Evolutionary conservation across 2,113 vertebrate genomes (phyloP).

Genomic region (Ageneiosus marmoratus): DNA sequence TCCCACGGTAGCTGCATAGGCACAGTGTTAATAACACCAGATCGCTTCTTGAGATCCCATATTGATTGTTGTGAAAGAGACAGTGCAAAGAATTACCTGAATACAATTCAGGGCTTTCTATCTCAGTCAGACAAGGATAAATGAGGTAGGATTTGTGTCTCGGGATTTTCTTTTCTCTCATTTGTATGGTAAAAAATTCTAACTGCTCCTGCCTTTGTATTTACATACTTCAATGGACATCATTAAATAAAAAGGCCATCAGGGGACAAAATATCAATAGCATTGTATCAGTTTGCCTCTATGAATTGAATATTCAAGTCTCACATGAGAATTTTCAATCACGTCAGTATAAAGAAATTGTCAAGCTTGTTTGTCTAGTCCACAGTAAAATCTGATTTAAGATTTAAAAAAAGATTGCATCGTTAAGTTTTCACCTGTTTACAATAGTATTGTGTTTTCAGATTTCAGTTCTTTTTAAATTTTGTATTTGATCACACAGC

Average conservation of each 20-base stretch:
- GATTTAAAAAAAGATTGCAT: background rate
- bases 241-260: background rate
- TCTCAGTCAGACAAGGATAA: constrained; percentile 24
- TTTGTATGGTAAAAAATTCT: background rate
- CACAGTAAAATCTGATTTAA: background rate
- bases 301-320: background rate
- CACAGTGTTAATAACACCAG: constrained; percentile 22
- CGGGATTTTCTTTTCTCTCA: background rate
- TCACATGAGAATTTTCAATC: background rate
- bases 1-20: constrained; percentile 30
- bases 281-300: background rate
- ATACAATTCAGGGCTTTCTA: constrained; percentile 31
- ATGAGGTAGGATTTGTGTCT: constrained; percentile 30
- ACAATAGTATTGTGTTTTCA: background rate
- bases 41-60: constrained; percentile 19
- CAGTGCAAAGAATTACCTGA: constrained; percentile 31
- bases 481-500: background rate
- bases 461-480: background rate
- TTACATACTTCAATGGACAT: background rate
- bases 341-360: background rate
- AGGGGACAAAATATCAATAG: no score
- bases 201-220: background rate
- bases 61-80: constrained; percentile 44
- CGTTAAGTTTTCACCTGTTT: background rate
- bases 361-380: background rate